phyloP scores from a whole-genome alignment of 2,113 vertebrate genomes.

The Lipophrys pholis region DNA sequence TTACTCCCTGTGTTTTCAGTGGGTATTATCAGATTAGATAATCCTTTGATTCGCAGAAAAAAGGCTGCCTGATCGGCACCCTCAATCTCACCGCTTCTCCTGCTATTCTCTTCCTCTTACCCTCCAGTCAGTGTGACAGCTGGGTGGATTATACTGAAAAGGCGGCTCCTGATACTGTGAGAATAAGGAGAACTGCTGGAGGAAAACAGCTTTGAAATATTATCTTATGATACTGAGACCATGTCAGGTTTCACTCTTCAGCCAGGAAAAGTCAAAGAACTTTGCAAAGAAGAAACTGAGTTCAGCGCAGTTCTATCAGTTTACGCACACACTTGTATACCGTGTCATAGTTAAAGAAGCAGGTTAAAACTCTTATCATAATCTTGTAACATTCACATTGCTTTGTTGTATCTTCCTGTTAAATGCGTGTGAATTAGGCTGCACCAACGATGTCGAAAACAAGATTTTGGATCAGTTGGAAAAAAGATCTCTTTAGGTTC shows the following conservation, averaged over 20 bases:
- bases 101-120: slow-evolving; percentile 20
- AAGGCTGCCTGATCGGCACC: slow-evolving; percentile 62
- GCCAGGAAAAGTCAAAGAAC: not conserved
- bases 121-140: slow-evolving; percentile 13
- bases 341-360: too few species aligned
- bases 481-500: too few species aligned
- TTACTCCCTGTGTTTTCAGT: slow-evolving; percentile 42
- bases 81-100: slow-evolving; percentile 47
- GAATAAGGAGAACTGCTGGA: slow-evolving; percentile 14
- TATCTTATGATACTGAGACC: slow-evolving; percentile 1
- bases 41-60: slow-evolving; percentile 63
- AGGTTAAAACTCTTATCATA: too few species aligned
- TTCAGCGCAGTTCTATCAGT: not conserved
- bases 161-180: not conserved
- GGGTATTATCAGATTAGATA: slow-evolving; percentile 68
- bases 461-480: too few species aligned
- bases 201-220: slow-evolving; percentile 25
- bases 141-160: slow-evolving; percentile 50
- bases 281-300: not conserved
- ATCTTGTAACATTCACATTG: too few species aligned
- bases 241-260: not conserved
- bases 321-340: too few species aligned
- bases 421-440: too few species aligned
- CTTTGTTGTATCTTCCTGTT: too few species aligned
- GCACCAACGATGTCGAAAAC: too few species aligned